A percentile compares a stretch with the other conserved stretches of the same genome.
phyloP scores from a whole-genome alignment of 2,113 vertebrate genomes.

The Clarias batrachus region DNA sequence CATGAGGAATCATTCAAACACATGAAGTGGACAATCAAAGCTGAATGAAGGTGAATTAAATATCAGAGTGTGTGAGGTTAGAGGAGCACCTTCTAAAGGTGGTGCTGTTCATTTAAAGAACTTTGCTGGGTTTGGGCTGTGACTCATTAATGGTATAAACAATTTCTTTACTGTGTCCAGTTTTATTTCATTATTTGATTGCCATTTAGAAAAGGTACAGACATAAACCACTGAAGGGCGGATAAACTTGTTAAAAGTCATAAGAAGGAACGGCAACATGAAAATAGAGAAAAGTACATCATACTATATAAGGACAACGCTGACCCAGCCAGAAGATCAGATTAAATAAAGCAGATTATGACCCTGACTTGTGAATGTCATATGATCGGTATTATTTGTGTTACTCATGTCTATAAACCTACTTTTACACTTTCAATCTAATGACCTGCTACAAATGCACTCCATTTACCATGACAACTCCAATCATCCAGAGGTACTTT shows the following conservation, averaged over 20 bases:
- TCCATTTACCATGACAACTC: neutral
- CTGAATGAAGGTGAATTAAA: no score
- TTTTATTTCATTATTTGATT: neutral
- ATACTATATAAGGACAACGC: neutral
- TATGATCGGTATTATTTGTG: neutral
- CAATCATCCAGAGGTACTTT: neutral
- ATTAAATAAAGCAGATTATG: neutral
- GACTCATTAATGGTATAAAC: neutral
- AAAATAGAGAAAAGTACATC: neutral
- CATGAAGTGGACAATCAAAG: no score
- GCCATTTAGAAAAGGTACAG: neutral
- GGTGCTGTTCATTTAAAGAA: neutral
- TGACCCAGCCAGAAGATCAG: conserved; percentile 7
- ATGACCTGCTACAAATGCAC: neutral
- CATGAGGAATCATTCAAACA: no score
- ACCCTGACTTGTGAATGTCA: neutral
- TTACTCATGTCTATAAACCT: neutral
- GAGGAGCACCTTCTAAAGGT: neutral
- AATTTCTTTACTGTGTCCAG: neutral
- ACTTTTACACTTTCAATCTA: neutral
- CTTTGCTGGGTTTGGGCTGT: conserved; percentile 4
- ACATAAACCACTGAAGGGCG: neutral
- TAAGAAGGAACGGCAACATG: neutral
- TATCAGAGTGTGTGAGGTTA: no score
- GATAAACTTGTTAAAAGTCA: neutral